Conservation (phyloP, 2,797 vertebrate genomes). For the Sebastes iracundus region DNA sequence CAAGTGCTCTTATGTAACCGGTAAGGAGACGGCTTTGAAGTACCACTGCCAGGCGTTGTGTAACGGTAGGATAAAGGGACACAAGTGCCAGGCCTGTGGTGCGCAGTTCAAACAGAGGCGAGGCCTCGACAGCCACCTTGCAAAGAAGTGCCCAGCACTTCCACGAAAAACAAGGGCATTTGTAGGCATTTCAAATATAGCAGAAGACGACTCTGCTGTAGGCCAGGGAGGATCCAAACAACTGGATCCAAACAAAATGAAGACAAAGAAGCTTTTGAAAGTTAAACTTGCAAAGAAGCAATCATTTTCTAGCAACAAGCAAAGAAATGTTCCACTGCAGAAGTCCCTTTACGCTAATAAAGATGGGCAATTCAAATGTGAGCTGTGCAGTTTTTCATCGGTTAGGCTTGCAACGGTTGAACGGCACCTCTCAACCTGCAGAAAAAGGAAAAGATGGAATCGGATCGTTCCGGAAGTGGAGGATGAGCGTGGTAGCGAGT, state of each 20-base stretch:
- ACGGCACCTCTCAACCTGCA: slow-evolving; percentile 81
- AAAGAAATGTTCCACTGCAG: not conserved
- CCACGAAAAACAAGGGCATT: slow-evolving; percentile 74
- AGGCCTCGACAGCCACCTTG: slow-evolving; percentile 88
- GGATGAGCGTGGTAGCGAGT: not conserved
- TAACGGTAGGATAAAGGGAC: slow-evolving; percentile 70
- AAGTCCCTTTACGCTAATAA: slow-evolving; percentile 32
- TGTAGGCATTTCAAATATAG: slow-evolving; percentile 13
- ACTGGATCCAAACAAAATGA: not conserved
- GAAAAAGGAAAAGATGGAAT: slow-evolving; percentile 25
- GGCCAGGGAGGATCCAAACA: slow-evolving; percentile 2
- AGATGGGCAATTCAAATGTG: slow-evolving; percentile 86
- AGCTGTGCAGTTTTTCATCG: slow-evolving; percentile 86
- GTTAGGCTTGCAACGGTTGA: slow-evolving; percentile 84
- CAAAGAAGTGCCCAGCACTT: slow-evolving; percentile 85
- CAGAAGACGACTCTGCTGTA: not conserved
- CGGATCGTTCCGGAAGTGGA: slow-evolving; percentile 11
- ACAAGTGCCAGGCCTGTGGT: slow-evolving; percentile 86
- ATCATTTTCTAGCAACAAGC: not conserved
- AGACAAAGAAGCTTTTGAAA: no score
- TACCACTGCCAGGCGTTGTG: slow-evolving; percentile 85
- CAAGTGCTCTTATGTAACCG: slow-evolving; percentile 86
- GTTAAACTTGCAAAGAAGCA: not conserved
- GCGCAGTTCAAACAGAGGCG: slow-evolving; percentile 92
- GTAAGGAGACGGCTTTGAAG: slow-evolving; percentile 85